Percentiles rank a stretch among this genome's conserved stretches.
phyloP scores from a whole-genome alignment of 1,140 invertebrate genomes.

The Cepaea nemoralis region DNA sequence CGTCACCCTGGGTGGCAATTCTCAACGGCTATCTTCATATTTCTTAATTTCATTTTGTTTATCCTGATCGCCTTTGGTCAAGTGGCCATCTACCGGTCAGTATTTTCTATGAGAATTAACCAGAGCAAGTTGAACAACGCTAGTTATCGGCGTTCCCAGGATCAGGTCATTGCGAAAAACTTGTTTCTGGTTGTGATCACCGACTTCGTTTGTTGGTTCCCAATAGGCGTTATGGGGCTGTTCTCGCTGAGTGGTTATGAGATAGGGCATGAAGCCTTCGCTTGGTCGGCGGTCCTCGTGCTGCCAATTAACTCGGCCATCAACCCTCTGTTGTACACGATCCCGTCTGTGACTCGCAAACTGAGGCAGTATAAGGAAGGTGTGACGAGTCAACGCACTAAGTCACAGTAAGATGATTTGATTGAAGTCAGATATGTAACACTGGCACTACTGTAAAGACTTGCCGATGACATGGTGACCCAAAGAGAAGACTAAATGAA shows the following conservation, averaged over 20 bases:
- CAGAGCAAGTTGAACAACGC: slow-evolving; percentile 9
- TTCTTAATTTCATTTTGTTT: slow-evolving; percentile 50
- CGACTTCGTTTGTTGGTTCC: slow-evolving; percentile 53
- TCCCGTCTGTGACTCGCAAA: not conserved
- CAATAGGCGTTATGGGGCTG: slow-evolving; percentile 51
- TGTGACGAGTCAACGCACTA: not conserved
- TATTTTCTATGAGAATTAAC: slow-evolving; percentile 37
- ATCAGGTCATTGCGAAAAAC: slow-evolving; percentile 45
- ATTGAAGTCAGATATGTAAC: too few relatives aligned
- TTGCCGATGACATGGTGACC: too few relatives aligned
- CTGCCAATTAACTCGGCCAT: slow-evolving; percentile 39
- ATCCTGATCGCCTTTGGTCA: slow-evolving; percentile 49
- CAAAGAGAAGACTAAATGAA: too few relatives aligned
- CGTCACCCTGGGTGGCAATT: slow-evolving; percentile 49
- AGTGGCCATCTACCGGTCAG: slow-evolving; percentile 43
- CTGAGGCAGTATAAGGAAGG: slow-evolving; percentile 1
- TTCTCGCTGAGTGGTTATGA: slow-evolving; percentile 29
- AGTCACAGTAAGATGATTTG: not conserved
- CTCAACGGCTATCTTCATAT: slow-evolving; percentile 48
- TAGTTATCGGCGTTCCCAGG: slow-evolving; percentile 22
- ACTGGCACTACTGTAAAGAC: too few relatives aligned
- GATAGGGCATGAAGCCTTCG: slow-evolving; percentile 35
- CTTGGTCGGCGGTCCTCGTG: slow-evolving; percentile 42
- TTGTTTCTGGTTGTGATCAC: slow-evolving; percentile 46
- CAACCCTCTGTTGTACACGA: slow-evolving; percentile 38